Evolutionary conservation across 2,797 vertebrate genomes (phyloP), one percentile per base, ranked within the genome.

Genomic region (Catharus ustulatus): DNA sequence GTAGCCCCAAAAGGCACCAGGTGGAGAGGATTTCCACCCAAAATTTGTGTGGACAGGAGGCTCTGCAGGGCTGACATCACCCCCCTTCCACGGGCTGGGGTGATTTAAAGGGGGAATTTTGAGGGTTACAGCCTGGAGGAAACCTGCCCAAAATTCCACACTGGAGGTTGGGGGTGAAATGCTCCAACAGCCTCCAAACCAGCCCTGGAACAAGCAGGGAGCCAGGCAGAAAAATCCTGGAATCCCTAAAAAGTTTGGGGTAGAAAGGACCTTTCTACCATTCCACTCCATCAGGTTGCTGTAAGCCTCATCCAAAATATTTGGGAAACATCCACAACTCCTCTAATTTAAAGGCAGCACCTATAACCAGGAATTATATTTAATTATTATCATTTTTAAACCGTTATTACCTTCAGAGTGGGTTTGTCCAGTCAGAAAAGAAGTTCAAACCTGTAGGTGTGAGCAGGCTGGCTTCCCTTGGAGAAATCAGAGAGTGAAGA

Each of bases 21-120:
- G 10, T 10, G 8, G 20, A 51, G 34, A n/a, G 30, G 29, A 52
- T 30, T 52, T 52, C 51, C 51, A 52, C 51, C 27, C 29, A 32
- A 32, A 54, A 54, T 64, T 32, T n/a, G 88, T 79, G 91, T 6
- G 93, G 79, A 38, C 61, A 78, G 76, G 83, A 78, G 69, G 55
- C 46, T 43, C 38, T 4, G 22, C 69, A 3, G 75, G 52, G 64
- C 48, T 93, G 93, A 43, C 72, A 68, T 87, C 81, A 81, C 13
- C 72, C 30, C 19, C 6, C 9, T 75, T 52, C 34, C 34, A 34
- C 34, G 8, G 34, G 34, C 34, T 34, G 58, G 6, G 52, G 7
- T 78, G 87, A 79, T 79, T 78, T 51, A 62, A 84, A 83, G 89
- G 52, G 57, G 32, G 62, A 36, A 61, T 62, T 54, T 0, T 3